Evolutionary conservation across 1,140 invertebrate genomes (phyloP).

Genomic region (Portunus trituberculatus): DNA sequence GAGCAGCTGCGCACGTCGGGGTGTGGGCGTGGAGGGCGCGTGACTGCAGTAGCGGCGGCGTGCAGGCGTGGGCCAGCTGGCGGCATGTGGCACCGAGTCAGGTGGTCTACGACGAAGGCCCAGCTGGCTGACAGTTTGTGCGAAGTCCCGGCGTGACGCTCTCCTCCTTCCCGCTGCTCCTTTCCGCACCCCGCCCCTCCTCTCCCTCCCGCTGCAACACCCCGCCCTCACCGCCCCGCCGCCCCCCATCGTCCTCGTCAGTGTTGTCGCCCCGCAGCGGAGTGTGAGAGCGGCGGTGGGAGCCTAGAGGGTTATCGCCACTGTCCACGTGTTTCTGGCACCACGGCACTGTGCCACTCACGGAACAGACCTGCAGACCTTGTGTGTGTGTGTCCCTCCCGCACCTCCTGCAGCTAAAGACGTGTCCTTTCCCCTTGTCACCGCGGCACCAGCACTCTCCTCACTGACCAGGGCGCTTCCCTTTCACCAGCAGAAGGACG

Average conservation of each 20-base stretch:
- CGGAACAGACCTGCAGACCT: not conserved
- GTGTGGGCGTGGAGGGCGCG: slow-evolving; percentile 9
- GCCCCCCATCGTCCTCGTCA: not conserved
- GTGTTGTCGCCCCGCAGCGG: not conserved
- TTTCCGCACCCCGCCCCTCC: not conserved
- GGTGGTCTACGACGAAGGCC: slow-evolving; percentile 4
- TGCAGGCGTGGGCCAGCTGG: slow-evolving; percentile 6
- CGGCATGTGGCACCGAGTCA: slow-evolving; percentile 43
- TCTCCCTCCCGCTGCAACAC: slow-evolving; percentile 25
- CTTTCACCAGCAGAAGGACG: too few species aligned
- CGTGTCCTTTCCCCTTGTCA: not conserved
- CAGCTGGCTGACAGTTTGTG: slow-evolving; percentile 54
- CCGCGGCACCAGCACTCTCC: not conserved
- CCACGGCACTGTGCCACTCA: not conserved
- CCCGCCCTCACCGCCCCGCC: not conserved
- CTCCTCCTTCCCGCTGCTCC: not conserved
- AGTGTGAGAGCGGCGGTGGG: not conserved
- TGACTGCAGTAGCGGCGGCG: not conserved
- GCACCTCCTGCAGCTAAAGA: not conserved
- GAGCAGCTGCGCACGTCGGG: not conserved
- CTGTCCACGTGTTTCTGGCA: slow-evolving; percentile 1
- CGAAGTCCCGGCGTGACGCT: slow-evolving; percentile 31
- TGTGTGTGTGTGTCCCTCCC: not conserved
- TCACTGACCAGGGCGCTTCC: not conserved
- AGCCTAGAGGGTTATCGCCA: not conserved